phyloP scores from a whole-genome alignment of 2,113 vertebrate genomes.

The Neogobius melanostomus region DNA sequence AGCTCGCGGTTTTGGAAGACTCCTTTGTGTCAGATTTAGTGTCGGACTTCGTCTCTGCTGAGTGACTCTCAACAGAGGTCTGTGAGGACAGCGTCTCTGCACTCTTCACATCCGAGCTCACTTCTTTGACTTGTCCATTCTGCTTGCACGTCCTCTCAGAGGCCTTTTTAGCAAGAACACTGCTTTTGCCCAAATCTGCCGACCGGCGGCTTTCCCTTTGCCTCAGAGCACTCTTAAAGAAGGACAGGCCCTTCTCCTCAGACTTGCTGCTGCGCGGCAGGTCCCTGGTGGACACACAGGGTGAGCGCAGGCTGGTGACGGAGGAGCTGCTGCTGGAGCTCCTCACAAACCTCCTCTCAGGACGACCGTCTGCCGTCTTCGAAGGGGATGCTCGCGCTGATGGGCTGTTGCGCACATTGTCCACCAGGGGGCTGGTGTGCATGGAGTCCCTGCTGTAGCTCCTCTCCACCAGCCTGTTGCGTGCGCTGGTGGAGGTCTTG shows the following conservation, averaged over 20 bases:
- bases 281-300: constrained; percentile 73
- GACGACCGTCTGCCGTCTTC: constrained; percentile 61
- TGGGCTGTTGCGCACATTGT: constrained; percentile 73
- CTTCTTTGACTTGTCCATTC: constrained; percentile 72
- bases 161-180: constrained; percentile 84
- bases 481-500: constrained; percentile 69
- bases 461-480: constrained; percentile 82
- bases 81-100: constrained; percentile 62
- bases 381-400: constrained; percentile 73
- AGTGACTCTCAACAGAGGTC: constrained; percentile 49
- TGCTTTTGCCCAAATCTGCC: constrained; percentile 90
- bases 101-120: constrained; percentile 24
- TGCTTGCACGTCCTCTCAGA: constrained; percentile 78
- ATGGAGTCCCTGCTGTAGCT: constrained; percentile 86
- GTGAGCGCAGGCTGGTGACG: constrained; percentile 90
- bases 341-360: constrained; percentile 78
- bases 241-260: constrained; percentile 94
- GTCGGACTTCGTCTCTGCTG: constrained; percentile 62
- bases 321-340: constrained; percentile 89
- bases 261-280: constrained; percentile 89
- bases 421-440: constrained; percentile 81
- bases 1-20: constrained; percentile 77
- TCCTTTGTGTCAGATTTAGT: constrained; percentile 72
- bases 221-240: constrained; percentile 92
- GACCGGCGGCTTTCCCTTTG: constrained; percentile 94